Conservation (phyloP, 2,888 invertebrate genomes). For the Alloplasta piceator region DNA sequence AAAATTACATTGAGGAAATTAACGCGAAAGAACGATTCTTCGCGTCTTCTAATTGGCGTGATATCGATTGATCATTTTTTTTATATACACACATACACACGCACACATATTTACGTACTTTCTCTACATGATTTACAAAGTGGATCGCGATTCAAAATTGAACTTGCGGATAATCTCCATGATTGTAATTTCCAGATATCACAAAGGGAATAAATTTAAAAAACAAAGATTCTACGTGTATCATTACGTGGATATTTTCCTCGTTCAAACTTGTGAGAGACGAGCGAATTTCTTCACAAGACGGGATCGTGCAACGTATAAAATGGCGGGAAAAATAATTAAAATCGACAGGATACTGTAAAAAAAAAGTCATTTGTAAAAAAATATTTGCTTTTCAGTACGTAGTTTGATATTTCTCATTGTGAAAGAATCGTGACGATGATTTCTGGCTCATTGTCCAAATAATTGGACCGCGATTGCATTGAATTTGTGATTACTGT, state of each 20-base stretch:
- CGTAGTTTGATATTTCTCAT: slow-evolving; percentile 40
- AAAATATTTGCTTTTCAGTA: too few species aligned
- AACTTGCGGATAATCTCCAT: slow-evolving; percentile 47
- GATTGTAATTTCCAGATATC: slow-evolving; percentile 47
- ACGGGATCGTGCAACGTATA: too few species aligned
- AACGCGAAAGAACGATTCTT: not conserved
- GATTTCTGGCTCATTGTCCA: slow-evolving; percentile 37
- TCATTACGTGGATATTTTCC: not conserved
- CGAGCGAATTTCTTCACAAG: too few species aligned
- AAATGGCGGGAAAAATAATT: too few species aligned
- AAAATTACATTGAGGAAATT: not conserved
- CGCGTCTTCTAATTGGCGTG: too few species aligned
- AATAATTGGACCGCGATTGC: not conserved
- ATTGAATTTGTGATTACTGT: too few species aligned
- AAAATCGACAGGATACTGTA: too few species aligned
- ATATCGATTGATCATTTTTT: slow-evolving; percentile 30
- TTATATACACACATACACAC: slow-evolving; percentile 34
- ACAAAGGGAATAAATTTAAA: slow-evolving; percentile 32
- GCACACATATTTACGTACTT: not conserved
- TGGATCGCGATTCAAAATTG: slow-evolving; percentile 24
- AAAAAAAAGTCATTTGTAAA: too few species aligned
- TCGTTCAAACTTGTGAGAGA: too few species aligned
- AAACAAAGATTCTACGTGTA: slow-evolving; percentile 7
- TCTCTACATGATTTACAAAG: slow-evolving; percentile 27
- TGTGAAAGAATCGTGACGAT: slow-evolving; percentile 18